Evolutionary conservation across 2,888 invertebrate species (phyloP), one percentile per base, ranked within the genome.

Genomic region (Biston stratarius): DNA sequence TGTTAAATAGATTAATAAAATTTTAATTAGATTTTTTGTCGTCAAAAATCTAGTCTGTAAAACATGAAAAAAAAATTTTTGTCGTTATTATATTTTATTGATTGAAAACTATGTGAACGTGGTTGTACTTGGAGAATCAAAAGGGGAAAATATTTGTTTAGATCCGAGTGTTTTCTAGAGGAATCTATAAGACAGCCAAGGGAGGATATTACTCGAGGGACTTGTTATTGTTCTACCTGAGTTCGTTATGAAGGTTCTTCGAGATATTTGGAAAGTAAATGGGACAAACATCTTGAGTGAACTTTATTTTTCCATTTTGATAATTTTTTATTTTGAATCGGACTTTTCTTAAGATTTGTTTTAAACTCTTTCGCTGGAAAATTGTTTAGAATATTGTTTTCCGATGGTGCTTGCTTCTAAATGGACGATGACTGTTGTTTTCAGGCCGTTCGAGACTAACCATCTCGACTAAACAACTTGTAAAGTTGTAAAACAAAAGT

Each of bases 141-240:
- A n/a, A 83, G 77, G 74, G 73, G 73, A 77, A 75, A 79, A 81
- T 84, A 82, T 85, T 83, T 85, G 80, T 78, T 81, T 77, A 77
- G 81, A 82, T 77, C 72, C 74, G 67, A 75, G 74, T 77, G 79
- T 77, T 79, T 74, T 72, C 67, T 36, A 69, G 74, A 68, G 76
- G 74, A 77, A 78, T 79, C 81, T 82, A 83, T 83, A 72, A 53
- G 64, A 56, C 53, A 58, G 34, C 58, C 56, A 38, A 65, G 38
- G 51, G 51, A 44, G 56, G 64, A 69, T 74, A 74, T 71, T 69
- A 68, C 58, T n/a, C 53, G 59, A 47, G 44, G 61, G 61, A 14
- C 47, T 58, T 70, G 69, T 66, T 74, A 69, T 72, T 74, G 72
- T 67, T 60, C 56, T 64, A 51, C 57, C 64, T 61, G 61, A 48